phyloP scores from a whole-genome alignment of 2,113 vertebrate species.

The Vidua chalybeata region DNA sequence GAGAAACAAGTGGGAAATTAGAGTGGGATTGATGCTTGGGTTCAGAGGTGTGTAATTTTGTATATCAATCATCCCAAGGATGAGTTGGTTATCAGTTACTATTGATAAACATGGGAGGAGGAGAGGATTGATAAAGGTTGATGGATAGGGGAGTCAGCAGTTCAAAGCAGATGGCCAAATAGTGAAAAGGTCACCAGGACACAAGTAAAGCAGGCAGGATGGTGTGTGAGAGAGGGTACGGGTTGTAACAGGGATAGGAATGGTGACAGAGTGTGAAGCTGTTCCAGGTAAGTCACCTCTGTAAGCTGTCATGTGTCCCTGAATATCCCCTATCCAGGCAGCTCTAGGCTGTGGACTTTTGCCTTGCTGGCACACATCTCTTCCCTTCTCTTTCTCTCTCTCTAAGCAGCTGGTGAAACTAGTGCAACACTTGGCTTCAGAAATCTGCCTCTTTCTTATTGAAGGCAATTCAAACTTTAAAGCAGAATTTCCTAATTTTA shows the following conservation, averaged over 20 bases:
- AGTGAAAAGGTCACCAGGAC: neutral
- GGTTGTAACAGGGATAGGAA: neutral
- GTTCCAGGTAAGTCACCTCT: neutral
- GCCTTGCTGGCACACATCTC: neutral
- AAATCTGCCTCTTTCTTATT: neutral
- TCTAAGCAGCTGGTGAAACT: neutral
- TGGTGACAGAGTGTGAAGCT: neutral
- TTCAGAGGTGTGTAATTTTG: neutral
- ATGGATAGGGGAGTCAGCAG: neutral
- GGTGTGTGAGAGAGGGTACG: neutral
- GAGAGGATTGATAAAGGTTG: neutral
- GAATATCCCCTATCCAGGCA: neutral
- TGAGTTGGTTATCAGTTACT: neutral
- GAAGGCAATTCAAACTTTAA: neutral
- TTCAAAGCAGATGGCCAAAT: neutral
- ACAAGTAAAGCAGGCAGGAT: neutral
- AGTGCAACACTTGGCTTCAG: neutral
- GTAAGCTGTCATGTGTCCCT: neutral
- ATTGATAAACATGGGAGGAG: neutral
- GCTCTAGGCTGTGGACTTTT: neutral
- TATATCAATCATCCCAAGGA: rapidly evolving
- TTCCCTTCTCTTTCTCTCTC: neutral
- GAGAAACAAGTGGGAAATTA: neutral
- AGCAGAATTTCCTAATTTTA: neutral
- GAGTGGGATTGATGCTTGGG: neutral